Evolutionary conservation across 2,113 vertebrate species (phyloP), one percentile per base, ranked within the genome.

Genomic region (Strix aluco): DNA sequence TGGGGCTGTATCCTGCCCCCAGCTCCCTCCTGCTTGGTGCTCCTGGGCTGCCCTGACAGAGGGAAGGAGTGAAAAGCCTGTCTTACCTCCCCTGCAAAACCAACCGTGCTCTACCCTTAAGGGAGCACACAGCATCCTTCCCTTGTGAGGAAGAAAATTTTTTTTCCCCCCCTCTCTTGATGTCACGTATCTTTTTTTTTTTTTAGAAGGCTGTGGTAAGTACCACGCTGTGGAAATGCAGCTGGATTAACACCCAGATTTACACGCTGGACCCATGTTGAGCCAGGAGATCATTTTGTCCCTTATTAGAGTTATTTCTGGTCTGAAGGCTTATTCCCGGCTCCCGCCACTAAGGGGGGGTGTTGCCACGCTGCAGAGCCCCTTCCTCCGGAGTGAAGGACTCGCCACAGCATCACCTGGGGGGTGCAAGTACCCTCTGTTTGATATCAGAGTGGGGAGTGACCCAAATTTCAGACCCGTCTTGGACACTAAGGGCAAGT

Each of bases 381-480:
- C 30, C 20, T 18, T 17, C 23, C 9, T 11, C 25, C 4, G 75
- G 5, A 19, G 49, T 0, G 62, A 32, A 20, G 46, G 29, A 6
- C 11, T 27, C 0, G 2, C 14, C n/a, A 1, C 46, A 40, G 40
- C 75, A 22, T 25, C 62, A 2, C 38, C 12, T 22, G 21, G 36
- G n/a, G 3, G 47, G 26, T 26, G 17, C 15, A 21, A 77, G 29
- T 3, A 2, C 26, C 15, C 15, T 46, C 49, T 15, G n/a, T 1
- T 23, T 6, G 1, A 4, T 4, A 19, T 2, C 19, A 5, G 15
- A 55, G 20, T 0, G 6, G 44, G 8, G 9, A n/a, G 14, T 0
- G 38, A 30, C 25, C 4, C 21, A 0, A 4, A 36, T 57, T 36
- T 72, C 47, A 27, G 25, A 20, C 20, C 12, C 2, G 0, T 0